These are phyloP conservation scores for Platycheirus rosarum DNA, from an alignment of 2,888 invertebrate species.

Conservation along the genomic window DNA sequence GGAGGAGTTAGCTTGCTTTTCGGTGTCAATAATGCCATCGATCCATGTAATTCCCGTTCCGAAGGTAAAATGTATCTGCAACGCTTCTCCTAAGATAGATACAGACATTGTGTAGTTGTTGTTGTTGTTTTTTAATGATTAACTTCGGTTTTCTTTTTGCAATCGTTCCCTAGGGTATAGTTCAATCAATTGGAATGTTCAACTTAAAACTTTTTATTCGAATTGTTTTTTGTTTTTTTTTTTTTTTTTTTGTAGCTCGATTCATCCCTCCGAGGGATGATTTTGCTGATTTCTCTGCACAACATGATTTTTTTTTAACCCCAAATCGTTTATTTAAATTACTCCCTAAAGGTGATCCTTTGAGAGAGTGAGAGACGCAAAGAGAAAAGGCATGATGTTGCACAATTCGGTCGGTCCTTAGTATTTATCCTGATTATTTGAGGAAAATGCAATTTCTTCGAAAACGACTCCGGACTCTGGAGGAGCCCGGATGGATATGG, in stretches of 20 bases:
- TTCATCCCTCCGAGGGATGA: slow-evolving; percentile 36
- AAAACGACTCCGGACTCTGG: slow-evolving; percentile 4
- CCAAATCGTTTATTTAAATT: slow-evolving; percentile 73
- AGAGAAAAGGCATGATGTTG: slow-evolving; percentile 37
- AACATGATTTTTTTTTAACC: slow-evolving; percentile 59
- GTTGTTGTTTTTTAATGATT: slow-evolving; percentile 46
- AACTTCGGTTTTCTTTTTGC: slow-evolving; percentile 51
- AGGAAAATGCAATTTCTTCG: slow-evolving; percentile 56
- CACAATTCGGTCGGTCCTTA: slow-evolving; percentile 34
- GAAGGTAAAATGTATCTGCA: neutral
- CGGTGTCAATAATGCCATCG: slow-evolving; percentile 48
- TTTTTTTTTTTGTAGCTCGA: neutral
- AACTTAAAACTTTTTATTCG: slow-evolving; percentile 58
- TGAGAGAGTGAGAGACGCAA: neutral
- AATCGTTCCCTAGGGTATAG: slow-evolving; percentile 61
- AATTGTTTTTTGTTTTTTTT: slow-evolving; percentile 21
- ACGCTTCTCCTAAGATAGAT: neutral
- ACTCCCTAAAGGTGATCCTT: slow-evolving; percentile 66
- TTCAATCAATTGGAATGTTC: slow-evolving; percentile 70
- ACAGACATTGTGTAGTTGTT: slow-evolving; percentile 29
- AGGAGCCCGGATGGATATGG: neutral
- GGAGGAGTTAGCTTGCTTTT: neutral
- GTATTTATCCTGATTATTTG: slow-evolving; percentile 59
- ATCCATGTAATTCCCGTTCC: slow-evolving; percentile 50
- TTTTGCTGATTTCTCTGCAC: slow-evolving; percentile 50